A percentile compares a stretch with the other conserved stretches of the same genome.
Evolutionary conservation across 1,140 invertebrate genomes (phyloP).

Genomic region (Drosophila insularis): DNA sequence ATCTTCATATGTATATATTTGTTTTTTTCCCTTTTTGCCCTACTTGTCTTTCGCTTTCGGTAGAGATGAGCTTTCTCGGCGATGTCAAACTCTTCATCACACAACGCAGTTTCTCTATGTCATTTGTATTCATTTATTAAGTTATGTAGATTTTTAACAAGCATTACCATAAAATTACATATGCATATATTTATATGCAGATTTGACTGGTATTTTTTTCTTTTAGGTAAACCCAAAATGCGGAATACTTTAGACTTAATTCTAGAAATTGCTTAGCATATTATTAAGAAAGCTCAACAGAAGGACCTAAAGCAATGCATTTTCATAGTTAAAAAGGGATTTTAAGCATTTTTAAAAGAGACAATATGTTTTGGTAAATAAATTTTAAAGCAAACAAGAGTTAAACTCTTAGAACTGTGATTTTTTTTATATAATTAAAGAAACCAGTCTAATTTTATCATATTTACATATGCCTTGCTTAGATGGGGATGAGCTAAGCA

Average conservation of each 20-base stretch:
- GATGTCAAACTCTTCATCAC: slow-evolving; percentile 8
- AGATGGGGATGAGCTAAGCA: slow-evolving; percentile 31
- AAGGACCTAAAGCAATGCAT: neutral
- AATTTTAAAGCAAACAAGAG: neutral
- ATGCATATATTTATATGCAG: slow-evolving; percentile 40
- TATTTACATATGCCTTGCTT: slow-evolving; percentile 53
- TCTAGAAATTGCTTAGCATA: neutral
- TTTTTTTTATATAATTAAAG: neutral
- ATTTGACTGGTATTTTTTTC: neutral
- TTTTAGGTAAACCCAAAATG: neutral
- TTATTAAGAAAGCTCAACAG: neutral
- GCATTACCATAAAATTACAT: slow-evolving; percentile 79
- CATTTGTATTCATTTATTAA: slow-evolving; percentile 36
- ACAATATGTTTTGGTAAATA: too few relatives aligned
- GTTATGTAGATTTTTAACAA: slow-evolving; percentile 71
- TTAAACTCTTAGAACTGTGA: neutral
- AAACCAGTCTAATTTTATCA: neutral
- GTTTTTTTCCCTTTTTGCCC: slow-evolving; percentile 25
- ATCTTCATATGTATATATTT: neutral
- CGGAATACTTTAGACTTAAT: neutral
- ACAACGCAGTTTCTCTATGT: neutral
- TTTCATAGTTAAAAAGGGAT: too few relatives aligned
- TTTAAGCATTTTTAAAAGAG: too few relatives aligned
- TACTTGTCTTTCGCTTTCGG: neutral
- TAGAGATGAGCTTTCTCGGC: slow-evolving; percentile 8